Conservation (phyloP, 2,888 invertebrate genomes). For the Ceratothoa steindachneri region DNA sequence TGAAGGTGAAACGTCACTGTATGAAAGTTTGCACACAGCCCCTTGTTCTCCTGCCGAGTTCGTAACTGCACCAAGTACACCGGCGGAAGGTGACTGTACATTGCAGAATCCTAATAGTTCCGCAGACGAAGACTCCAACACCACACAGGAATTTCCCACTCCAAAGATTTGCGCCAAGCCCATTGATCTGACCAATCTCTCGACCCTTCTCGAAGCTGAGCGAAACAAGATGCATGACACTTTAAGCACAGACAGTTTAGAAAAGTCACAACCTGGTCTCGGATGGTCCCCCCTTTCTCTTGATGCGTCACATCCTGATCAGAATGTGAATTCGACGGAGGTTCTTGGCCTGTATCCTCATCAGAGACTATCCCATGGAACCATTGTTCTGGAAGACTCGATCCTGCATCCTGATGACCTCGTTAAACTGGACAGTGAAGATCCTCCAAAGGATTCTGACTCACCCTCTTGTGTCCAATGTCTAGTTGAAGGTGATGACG, state of each 20-base stretch:
- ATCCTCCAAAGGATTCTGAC: background rate
- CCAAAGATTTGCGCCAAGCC: conserved; percentile 20
- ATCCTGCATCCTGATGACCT: conserved; percentile 29
- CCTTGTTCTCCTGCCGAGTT: conserved; percentile 19
- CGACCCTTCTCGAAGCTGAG: conserved; percentile 11
- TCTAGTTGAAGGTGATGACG: background rate
- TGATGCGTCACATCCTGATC: background rate
- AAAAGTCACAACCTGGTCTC: conserved; percentile 1
- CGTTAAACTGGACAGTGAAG: conserved; percentile 15
- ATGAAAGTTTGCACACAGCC: background rate
- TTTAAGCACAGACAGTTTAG: conserved; percentile 25
- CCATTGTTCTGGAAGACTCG: conserved; percentile 20
- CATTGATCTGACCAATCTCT: conserved; percentile 20
- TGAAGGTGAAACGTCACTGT: background rate
- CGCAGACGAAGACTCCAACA: conserved; percentile 17
- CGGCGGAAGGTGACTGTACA: background rate
- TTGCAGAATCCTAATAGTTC: background rate
- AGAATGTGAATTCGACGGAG: background rate
- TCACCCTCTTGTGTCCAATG: too few relatives aligned
- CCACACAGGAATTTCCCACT: conserved; percentile 28
- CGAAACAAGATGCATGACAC: conserved; percentile 4
- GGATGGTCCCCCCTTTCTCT: background rate
- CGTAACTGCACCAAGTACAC: conserved; percentile 32
- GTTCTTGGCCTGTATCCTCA: too few relatives aligned
- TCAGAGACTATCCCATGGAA: conserved; percentile 11